Base-by-base conservation (phyloP, 1,140 invertebrate genomes). In the Cheumatopsyche charites region DNA sequence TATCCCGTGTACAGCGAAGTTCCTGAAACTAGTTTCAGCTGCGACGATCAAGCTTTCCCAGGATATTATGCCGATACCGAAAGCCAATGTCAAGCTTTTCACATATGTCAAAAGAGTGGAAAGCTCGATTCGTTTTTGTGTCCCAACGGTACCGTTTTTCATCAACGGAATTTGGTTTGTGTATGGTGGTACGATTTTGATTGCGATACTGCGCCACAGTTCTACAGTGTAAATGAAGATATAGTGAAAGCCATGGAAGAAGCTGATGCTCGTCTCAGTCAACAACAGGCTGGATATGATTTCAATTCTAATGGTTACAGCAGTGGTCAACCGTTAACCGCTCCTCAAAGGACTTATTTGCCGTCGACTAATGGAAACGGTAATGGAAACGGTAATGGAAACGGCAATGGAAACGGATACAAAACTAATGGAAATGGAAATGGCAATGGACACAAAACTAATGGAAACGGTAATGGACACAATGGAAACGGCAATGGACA, bases 81-180 rank as follows among this genome's bases (percentile, higher is more conserved):
- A 72, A 77, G 84, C 12, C 77, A 79, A 67, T 87, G 86, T 71
- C 79, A 86, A 80, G 83, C 81, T n/a, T 87, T 84, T 78, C 84
- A 86, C 75, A 82, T 86, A 72, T 87, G 86, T 72, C 82, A 85
- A 69, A 79, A 77, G 25, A 81, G 80, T 49, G 85, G 84, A 1
- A 78, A 80, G 9, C 81, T 85, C 25, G 82, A 85, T 47, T 6
- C 68, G 4, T 87, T 88, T 78, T 79, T 88, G 7, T 89, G 88
- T 78, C 86, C 87, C 0, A 88, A 88, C 73, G 86, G 86, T 36
- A 89, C 87, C 2, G 73, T 88, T 19, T 89, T 89, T 79, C 86
- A 84, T 76, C 87, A 88, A 79, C 81, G 84, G 21, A 78, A 81
- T 55, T 78, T 87, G 0, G 82, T 84, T 2, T 88, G 86, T 74